These are phyloP conservation scores for Lerista edwardsae DNA, from an alignment of 2,797 vertebrate genomes.

Conservation along the genomic window DNA sequence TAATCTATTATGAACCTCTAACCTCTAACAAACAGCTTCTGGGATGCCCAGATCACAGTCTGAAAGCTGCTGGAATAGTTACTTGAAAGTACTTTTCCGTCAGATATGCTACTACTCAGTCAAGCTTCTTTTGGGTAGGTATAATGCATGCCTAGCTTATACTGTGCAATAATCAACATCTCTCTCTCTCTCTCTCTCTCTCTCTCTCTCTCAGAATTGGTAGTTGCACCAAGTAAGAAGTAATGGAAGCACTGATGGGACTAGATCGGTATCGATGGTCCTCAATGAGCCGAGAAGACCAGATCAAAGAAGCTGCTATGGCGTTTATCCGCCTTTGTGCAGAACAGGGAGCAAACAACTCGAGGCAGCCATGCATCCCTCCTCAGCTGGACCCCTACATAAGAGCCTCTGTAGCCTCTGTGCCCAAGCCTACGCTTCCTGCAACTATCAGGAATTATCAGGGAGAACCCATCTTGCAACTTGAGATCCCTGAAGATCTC, in stretches of 20 bases:
- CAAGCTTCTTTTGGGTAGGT: not conserved
- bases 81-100: not conserved
- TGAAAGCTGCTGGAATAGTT: not conserved
- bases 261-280: slow-evolving; percentile 30
- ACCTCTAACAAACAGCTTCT: not conserved
- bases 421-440: not conserved
- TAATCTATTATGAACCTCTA: too few species aligned
- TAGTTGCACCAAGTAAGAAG: slow-evolving; percentile 11
- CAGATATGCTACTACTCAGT: not conserved
- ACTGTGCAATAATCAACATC: slow-evolving; percentile 31
- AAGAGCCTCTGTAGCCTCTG: slow-evolving; percentile 44
- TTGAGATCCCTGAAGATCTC: slow-evolving; percentile 47
- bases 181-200: slow-evolving; percentile 44
- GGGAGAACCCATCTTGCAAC: slow-evolving; percentile 2
- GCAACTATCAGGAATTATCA: not conserved
- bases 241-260: slow-evolving; percentile 51
- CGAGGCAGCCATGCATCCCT: rapidly evolving
- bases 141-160: rapidly evolving
- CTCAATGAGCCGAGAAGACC: slow-evolving; percentile 40
- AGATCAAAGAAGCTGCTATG: slow-evolving; percentile 56
- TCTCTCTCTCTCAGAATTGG: slow-evolving; percentile 57
- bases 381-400: slow-evolving; percentile 52
- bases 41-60: not conserved
- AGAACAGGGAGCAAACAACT: slow-evolving; percentile 14
- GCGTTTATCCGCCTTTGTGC: slow-evolving; percentile 61